Percentiles rank a stretch among this genome's conserved stretches.
These are phyloP conservation scores for Conistra vaccinii DNA, from an alignment of 2,888 invertebrate genomes.

Conservation along the genomic window DNA sequence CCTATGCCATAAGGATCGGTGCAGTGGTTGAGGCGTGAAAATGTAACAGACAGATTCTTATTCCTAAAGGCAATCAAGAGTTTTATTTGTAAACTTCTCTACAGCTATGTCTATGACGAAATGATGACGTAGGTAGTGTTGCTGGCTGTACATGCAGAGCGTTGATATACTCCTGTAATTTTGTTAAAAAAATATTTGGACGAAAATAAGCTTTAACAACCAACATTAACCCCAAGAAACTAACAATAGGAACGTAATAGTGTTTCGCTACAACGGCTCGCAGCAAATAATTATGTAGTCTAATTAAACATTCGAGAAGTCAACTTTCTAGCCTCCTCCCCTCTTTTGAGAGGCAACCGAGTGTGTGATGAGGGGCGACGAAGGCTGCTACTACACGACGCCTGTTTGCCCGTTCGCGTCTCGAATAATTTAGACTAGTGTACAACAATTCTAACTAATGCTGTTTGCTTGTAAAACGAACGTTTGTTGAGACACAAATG, in stretches of 20 bases:
- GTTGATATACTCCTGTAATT: not conserved
- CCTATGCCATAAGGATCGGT: not conserved
- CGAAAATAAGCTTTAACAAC: not conserved
- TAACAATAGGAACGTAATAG: conserved; percentile 40
- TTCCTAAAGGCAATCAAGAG: not conserved
- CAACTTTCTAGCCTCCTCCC: conserved; percentile 75
- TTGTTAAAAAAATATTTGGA: not conserved
- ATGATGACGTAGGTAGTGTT: not conserved
- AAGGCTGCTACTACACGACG: conserved; percentile 63
- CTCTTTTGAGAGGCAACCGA: conserved; percentile 82
- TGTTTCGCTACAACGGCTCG: conserved; percentile 45
- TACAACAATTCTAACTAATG: conserved; percentile 59
- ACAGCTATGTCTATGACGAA: not conserved
- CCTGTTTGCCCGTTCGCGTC: conserved; percentile 70
- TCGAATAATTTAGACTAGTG: conserved; percentile 59
- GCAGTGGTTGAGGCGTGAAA: not conserved
- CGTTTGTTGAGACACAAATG: conserved; percentile 22
- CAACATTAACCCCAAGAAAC: conserved; percentile 8
- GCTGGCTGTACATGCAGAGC: not conserved
- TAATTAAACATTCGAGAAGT: conserved; percentile 79
- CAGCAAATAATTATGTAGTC: conserved; percentile 78
- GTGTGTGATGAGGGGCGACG: conserved; percentile 84
- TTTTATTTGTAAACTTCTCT: not conserved
- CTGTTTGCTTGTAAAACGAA: conserved; percentile 55
- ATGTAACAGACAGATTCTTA: not conserved